Evolutionary conservation across 2,113 vertebrate genomes (phyloP), one percentile per base, ranked within the genome.

Genomic region (Tachysurus fulvidraco): DNA sequence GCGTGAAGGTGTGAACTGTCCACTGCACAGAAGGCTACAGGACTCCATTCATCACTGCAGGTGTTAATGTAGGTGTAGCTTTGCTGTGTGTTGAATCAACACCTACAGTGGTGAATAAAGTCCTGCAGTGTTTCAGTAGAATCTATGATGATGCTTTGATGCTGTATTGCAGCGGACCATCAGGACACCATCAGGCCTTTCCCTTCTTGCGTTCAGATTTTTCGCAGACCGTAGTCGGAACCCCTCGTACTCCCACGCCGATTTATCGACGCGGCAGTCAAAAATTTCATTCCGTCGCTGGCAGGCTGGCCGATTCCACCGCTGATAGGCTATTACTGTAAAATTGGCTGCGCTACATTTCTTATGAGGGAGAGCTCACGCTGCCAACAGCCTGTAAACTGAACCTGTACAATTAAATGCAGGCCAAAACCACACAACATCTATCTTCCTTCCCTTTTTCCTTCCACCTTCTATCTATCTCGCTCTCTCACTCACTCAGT

Each of bases 301-400:
- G 28, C 65, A 73, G 54, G 8, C 69, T 65, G 67, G 55, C 78
- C 30, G 21, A 60, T 60, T 30, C 78, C 78, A 81, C 55, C 54
- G 10, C 69, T 85, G 81, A 88, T 82, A 54, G 44, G 59, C 71
- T 89, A 74, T 57, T 62, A 81, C 76, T 74, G 65, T 81, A 77
- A 85, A 89, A 80, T 28, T 85, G 84, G 74, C 74, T 55, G 74
- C 11, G n/a, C 84, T 85, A 79, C 74, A 80, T 85, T 79, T 74
- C 84, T 79, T 79, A 69, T 8, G 59, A 79, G 84, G 60, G 28
- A 79, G 74, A 67, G n/a, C 73, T 14, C 25, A 12, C 12, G 28
- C 76, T 79, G 62, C 60, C 84, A 80, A 57, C 46, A 55, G 84
- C 84, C 77, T 80, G 60, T 79, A 67, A 85, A 69, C 84, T 41